Conservation (phyloP, 2,888 invertebrate genomes). For the Parelbella ahira region DNA sequence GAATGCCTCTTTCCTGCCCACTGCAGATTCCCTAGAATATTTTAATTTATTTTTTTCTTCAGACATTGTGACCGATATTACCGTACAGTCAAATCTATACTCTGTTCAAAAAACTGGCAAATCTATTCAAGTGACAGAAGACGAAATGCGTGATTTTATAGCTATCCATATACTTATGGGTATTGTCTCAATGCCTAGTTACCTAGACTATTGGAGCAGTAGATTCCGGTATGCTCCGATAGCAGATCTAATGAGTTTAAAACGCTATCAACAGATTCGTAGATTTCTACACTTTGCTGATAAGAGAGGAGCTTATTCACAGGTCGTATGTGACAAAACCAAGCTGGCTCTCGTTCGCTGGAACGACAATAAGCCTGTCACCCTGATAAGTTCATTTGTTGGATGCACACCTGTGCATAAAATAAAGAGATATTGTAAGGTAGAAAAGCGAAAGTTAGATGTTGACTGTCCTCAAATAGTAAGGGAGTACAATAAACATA, state of each 20-base stretch:
- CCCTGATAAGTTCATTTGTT: conserved; percentile 37
- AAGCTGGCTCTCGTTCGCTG: conserved; percentile 34
- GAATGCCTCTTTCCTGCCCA: too few species aligned
- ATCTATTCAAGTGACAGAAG: not conserved
- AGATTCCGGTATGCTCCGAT: not conserved
- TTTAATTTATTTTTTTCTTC: conserved; percentile 4
- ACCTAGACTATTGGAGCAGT: not conserved
- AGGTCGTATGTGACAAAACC: conserved; percentile 32
- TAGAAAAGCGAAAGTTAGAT: conserved; percentile 33
- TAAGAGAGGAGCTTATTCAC: conserved; percentile 30
- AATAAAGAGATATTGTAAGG: conserved; percentile 38
- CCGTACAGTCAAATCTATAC: not conserved
- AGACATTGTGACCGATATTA: not conserved
- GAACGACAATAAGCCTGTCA: conserved; percentile 42
- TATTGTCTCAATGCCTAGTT: not conserved
- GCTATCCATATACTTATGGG: not conserved
- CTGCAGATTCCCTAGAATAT: too few species aligned
- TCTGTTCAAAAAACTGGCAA: not conserved
- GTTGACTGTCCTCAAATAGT: conserved; percentile 44
- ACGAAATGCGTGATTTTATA: not conserved
- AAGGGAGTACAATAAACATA: too few species aligned
- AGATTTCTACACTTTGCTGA: not conserved
- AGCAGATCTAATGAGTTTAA: not conserved
- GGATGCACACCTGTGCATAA: conserved; percentile 34
- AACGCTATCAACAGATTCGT: not conserved